phyloP scores from a whole-genome alignment of 1,140 invertebrate genomes.

The Riptortus pedestris region DNA sequence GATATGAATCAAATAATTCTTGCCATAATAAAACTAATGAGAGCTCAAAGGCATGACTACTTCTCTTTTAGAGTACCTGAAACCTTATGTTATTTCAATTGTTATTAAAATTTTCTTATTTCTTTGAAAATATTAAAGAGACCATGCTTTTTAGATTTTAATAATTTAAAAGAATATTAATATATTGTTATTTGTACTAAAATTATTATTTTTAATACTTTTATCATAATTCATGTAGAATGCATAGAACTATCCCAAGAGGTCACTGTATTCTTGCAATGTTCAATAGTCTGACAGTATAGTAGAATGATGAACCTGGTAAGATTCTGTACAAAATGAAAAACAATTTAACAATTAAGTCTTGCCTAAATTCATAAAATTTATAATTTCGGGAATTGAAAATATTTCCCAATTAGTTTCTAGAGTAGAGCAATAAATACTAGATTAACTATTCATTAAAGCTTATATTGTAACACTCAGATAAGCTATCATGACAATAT shows the following conservation, averaged over 20 bases:
- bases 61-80: slow-evolving; percentile 26
- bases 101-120: slow-evolving; percentile 19
- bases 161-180: not conserved
- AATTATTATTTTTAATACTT: not conserved
- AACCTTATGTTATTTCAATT: slow-evolving; percentile 20
- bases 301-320: slow-evolving; percentile 14
- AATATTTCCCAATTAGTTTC: not conserved
- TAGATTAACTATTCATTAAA: slow-evolving; percentile 2
- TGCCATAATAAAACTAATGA: slow-evolving; percentile 24
- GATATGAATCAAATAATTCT: slow-evolving; percentile 24
- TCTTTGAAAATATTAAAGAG: slow-evolving; percentile 9
- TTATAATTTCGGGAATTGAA: slow-evolving; percentile 9
- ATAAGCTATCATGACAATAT: too few relatives aligned
- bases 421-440: slow-evolving; percentile 10
- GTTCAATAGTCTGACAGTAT: slow-evolving; percentile 15
- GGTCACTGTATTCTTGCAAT: slow-evolving; percentile 18
- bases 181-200: slow-evolving; percentile 14
- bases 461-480: too few relatives aligned
- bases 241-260: slow-evolving; percentile 12
- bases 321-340: not conserved
- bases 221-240: not conserved
- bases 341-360: slow-evolving; percentile 21
- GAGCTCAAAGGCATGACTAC: slow-evolving; percentile 22
- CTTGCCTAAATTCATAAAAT: slow-evolving; percentile 27
- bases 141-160: slow-evolving; percentile 1